Conservation (phyloP, 1,140 invertebrate genomes). For the Pentalonia nigronervosa region DNA sequence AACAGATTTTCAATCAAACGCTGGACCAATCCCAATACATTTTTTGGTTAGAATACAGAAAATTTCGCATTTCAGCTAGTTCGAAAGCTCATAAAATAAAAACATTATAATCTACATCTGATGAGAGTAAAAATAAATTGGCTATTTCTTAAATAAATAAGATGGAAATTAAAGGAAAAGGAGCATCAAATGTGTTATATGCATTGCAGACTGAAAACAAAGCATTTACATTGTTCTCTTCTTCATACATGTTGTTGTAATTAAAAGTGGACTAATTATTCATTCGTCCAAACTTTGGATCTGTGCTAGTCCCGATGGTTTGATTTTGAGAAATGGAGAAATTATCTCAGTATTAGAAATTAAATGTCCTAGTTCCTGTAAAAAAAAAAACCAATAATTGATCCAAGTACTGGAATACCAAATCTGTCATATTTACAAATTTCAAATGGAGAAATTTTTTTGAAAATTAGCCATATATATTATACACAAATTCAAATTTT, state of each 20-base stretch:
- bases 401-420: conserved; percentile 17
- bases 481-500: conserved; percentile 34
- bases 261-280: conserved; percentile 37
- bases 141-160: neutral
- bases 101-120: neutral
- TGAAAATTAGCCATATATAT: neutral
- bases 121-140: conserved; percentile 24
- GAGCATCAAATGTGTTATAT: conserved; percentile 9
- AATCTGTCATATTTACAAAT: neutral
- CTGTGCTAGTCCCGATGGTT: conserved; percentile 22
- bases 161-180: conserved; percentile 10
- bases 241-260: conserved; percentile 19
- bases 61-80: conserved; percentile 19
- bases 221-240: neutral
- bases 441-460: neutral
- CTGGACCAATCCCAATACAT: neutral
- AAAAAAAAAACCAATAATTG: conserved; percentile 30
- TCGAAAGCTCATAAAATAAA: conserved; percentile 34
- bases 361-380: conserved; percentile 33
- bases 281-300: conserved; percentile 17
- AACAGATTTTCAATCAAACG: neutral
- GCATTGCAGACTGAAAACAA: conserved; percentile 29
- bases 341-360: conserved; percentile 32
- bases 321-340: conserved; percentile 23
- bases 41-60: conserved; percentile 13